phyloP scores from a whole-genome alignment of 2,797 vertebrate species.

The Pitangus sulphuratus region DNA sequence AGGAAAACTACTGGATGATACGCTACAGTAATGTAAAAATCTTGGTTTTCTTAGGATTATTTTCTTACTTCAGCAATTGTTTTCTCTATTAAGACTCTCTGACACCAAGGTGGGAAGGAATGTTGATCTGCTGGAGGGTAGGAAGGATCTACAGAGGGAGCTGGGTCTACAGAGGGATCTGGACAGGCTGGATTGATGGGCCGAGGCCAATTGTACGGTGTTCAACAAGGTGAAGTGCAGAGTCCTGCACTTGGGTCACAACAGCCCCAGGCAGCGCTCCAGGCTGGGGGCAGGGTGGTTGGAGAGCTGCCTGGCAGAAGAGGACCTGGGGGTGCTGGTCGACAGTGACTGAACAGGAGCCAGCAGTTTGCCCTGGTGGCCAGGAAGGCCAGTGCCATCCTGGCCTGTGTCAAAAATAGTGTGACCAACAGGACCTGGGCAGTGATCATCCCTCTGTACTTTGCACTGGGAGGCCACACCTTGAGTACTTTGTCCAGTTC shows the following conservation, averaged over 20 bases:
- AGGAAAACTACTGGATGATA: background rate
- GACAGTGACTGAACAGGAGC: background rate
- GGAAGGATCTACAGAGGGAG: background rate
- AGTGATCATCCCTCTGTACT: background rate
- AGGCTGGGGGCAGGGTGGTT: background rate
- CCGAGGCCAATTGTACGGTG: rapidly evolving
- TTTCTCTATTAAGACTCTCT: background rate
- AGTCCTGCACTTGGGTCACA: background rate
- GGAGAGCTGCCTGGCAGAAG: background rate
- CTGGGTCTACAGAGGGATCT: background rate
- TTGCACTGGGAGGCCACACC: background rate
- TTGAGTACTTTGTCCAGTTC: background rate
- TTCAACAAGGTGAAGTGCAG: rapidly evolving
- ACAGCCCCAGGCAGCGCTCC: rapidly evolving
- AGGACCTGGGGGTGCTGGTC: background rate
- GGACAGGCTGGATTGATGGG: background rate
- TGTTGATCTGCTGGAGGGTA: background rate
- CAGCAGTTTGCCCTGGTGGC: background rate
- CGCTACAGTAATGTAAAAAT: background rate
- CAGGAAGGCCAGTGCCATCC: background rate
- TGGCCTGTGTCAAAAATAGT: rapidly evolving
- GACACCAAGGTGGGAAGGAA: background rate
- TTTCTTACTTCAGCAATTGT: background rate
- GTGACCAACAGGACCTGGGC: background rate
- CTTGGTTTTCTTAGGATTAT: background rate